Evolutionary conservation across 2,797 vertebrate genomes (phyloP).

Genomic region (Eulemur albifrons): DNA sequence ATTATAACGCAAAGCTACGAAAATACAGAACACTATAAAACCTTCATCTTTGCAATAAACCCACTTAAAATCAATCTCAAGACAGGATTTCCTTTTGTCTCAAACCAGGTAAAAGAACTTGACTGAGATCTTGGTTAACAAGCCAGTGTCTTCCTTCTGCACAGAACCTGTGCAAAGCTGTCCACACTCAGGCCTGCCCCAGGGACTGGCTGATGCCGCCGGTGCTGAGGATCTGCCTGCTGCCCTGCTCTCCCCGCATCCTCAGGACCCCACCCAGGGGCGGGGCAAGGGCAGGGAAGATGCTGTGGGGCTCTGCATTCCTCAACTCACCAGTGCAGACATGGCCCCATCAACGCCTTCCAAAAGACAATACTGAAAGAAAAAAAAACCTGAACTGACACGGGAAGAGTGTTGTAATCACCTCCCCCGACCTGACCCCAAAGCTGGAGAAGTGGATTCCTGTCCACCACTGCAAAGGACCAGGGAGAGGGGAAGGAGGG

Average conservation of each 20-base stretch:
- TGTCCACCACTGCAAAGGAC: background rate
- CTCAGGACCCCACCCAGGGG: background rate
- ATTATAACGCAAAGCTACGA: background rate
- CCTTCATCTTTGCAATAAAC: background rate
- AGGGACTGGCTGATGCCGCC: too few species aligned
- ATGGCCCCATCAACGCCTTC: background rate
- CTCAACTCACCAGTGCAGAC: background rate
- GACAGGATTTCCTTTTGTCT: background rate
- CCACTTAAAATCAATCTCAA: background rate
- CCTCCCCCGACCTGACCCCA: accelerated
- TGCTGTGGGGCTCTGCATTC: background rate
- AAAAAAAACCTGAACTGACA: background rate
- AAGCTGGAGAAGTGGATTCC: background rate
- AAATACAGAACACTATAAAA: background rate
- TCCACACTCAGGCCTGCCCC: background rate
- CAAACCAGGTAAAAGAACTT: background rate
- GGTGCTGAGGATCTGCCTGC: background rate
- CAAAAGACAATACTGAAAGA: background rate
- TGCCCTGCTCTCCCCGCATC: background rate
- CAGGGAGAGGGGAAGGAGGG: background rate
- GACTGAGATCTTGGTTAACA: background rate
- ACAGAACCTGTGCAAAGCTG: background rate
- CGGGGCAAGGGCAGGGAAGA: background rate
- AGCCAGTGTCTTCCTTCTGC: background rate
- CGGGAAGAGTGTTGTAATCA: background rate